Conservation (phyloP, 2,797 vertebrate genomes). For the Lates japonicus region DNA sequence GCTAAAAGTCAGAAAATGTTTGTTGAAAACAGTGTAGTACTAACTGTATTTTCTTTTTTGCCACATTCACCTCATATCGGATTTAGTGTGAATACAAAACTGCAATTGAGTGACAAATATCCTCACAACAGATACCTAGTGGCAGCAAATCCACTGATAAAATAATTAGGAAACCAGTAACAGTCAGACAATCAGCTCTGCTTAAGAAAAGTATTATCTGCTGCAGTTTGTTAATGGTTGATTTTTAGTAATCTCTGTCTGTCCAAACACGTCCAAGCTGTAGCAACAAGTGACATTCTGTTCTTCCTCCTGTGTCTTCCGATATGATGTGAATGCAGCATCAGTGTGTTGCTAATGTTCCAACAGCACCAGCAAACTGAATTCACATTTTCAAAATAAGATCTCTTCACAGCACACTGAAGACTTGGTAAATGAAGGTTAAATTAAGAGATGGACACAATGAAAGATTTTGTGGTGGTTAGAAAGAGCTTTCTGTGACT, state of each 20-base stretch:
- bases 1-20: slow-evolving; percentile 35
- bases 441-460: no score
- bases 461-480: not conserved
- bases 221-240: not conserved
- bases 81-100: slow-evolving; percentile 46
- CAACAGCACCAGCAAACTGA: slow-evolving; percentile 57
- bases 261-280: not conserved
- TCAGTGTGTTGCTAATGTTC: slow-evolving; percentile 33
- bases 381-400: slow-evolving; percentile 6
- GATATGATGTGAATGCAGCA: slow-evolving; percentile 43
- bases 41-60: slow-evolving; percentile 37
- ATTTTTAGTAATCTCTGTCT: not conserved
- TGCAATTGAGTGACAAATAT: not conserved
- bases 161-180: not conserved
- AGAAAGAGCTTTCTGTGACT: not conserved
- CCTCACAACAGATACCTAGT: not conserved
- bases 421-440: not conserved
- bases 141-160: slow-evolving; percentile 3
- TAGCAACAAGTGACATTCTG: slow-evolving; percentile 12
- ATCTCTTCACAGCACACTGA: not conserved
- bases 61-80: slow-evolving; percentile 46
- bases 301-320: slow-evolving; percentile 34
- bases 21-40: slow-evolving; percentile 37
- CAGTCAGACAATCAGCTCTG: slow-evolving; percentile 27
- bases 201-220: slow-evolving; percentile 6